Percentiles rank a stretch among this genome's conserved stretches.
Conservation (phyloP, 2,888 invertebrate species). For the Caenorhabditis japonica region DNA sequence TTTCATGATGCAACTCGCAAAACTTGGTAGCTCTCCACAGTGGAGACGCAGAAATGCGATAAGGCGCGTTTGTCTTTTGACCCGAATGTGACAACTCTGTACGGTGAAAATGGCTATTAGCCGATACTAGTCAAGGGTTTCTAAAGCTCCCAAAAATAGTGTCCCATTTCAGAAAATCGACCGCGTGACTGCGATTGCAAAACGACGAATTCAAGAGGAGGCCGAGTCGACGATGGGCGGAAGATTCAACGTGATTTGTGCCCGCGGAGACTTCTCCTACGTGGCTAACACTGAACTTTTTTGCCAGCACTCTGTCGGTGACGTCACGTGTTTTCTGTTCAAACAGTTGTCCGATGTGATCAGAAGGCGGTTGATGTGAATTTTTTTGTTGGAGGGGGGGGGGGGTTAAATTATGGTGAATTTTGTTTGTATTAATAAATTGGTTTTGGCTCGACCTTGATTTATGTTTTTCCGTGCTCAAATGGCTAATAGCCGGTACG, state of each 20-base stretch:
- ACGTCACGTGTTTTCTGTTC: constrained; percentile 64
- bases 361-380: constrained; percentile 39
- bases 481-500: too few species aligned
- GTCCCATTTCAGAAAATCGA: constrained; percentile 56
- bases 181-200: constrained; percentile 59
- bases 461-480: too few species aligned
- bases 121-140: too few species aligned
- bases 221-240: constrained; percentile 48
- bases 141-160: neutral
- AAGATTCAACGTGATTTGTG: constrained; percentile 62
- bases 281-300: constrained; percentile 60
- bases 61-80: too few species aligned
- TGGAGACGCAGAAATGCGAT: too few species aligned
- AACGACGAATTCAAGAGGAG: constrained; percentile 58
- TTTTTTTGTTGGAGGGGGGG: neutral
- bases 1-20: too few species aligned
- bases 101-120: too few species aligned
- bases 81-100: too few species aligned
- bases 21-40: too few species aligned
- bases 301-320: constrained; percentile 63
- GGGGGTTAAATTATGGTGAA: too few species aligned
- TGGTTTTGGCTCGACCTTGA: too few species aligned
- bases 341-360: constrained; percentile 60
- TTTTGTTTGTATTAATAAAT: too few species aligned
- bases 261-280: constrained; percentile 64